These are phyloP conservation scores for Theocolax elegans DNA, from an alignment of 1,140 invertebrate species.

Conservation along the genomic window DNA sequence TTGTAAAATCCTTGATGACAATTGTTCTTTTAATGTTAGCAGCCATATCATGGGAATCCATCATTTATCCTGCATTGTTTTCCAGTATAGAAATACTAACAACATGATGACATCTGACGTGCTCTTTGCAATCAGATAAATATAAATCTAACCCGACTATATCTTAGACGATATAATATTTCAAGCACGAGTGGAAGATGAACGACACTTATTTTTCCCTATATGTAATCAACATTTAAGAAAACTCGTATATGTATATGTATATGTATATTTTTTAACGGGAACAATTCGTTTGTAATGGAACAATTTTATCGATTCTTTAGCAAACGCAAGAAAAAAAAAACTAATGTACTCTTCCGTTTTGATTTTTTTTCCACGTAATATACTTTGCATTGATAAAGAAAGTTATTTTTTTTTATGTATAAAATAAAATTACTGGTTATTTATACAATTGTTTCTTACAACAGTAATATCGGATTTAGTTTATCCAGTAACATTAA, in stretches of 20 bases:
- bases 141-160: conserved; percentile 13
- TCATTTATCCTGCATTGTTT: conserved; percentile 31
- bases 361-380: neutral
- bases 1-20: neutral
- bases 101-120: neutral
- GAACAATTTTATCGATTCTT: conserved; percentile 2
- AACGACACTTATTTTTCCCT: conserved; percentile 6
- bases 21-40: conserved; percentile 21
- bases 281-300: conserved; percentile 12
- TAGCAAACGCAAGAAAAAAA: too few relatives aligned
- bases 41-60: conserved; percentile 9
- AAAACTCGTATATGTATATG: conserved; percentile 12
- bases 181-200: neutral
- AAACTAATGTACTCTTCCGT: conserved; percentile 4
- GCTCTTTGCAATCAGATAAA: conserved; percentile 1
- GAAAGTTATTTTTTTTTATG: too few relatives aligned
- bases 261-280: conserved; percentile 27
- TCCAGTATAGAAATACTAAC: conserved; percentile 19
- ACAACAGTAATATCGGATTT: too few relatives aligned
- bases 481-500: too few relatives aligned
- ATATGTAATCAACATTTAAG: conserved; percentile 7
- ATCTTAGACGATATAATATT: conserved; percentile 1
- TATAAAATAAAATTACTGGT: too few relatives aligned
- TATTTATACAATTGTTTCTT: too few relatives aligned
- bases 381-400: conserved; percentile 16